phyloP scores from a whole-genome alignment of 2,797 vertebrate genomes.

The Phalloptychus januarius region DNA sequence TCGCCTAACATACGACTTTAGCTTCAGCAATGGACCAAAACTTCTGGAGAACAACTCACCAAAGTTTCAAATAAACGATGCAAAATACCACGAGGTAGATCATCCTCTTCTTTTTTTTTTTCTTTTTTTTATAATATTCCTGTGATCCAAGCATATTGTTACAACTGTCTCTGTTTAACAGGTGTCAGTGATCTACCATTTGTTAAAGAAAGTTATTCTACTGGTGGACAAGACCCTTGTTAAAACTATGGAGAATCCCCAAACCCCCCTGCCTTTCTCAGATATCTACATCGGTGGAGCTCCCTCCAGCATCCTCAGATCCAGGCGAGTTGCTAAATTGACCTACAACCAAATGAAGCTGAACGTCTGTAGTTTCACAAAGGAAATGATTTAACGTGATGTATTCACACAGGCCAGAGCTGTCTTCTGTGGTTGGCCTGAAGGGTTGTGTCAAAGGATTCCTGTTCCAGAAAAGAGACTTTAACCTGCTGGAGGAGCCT shows the following conservation, averaged over 20 bases:
- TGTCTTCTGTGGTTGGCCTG: slow-evolving; percentile 83
- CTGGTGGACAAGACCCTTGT: slow-evolving; percentile 93
- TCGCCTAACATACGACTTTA: slow-evolving; percentile 93
- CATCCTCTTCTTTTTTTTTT: not conserved
- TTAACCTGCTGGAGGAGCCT: slow-evolving; percentile 93
- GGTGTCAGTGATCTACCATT: slow-evolving; percentile 98
- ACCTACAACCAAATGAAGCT: not conserved
- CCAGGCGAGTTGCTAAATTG: slow-evolving; percentile 76
- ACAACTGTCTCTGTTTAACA: slow-evolving; percentile 53
- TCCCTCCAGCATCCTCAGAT: slow-evolving; percentile 84
- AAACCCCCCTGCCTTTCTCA: slow-evolving; percentile 90
- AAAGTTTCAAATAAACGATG: slow-evolving; percentile 93
- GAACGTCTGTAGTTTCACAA: not conserved
- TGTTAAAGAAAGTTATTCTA: slow-evolving; percentile 96
- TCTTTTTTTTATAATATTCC: not conserved
- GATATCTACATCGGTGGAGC: slow-evolving; percentile 96
- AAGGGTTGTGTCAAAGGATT: slow-evolving; percentile 98
- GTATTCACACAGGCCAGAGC: slow-evolving; percentile 76
- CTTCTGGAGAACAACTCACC: slow-evolving; percentile 86
- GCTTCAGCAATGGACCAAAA: slow-evolving; percentile 86
- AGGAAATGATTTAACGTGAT: not conserved
- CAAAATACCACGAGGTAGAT: slow-evolving; percentile 94
- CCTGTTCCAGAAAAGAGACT: slow-evolving; percentile 98
- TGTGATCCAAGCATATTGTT: not conserved
- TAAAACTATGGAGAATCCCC: slow-evolving; percentile 92